Evolutionary conservation across 2,888 invertebrate species (phyloP).

Genomic region (Drosophila paranaensis): DNA sequence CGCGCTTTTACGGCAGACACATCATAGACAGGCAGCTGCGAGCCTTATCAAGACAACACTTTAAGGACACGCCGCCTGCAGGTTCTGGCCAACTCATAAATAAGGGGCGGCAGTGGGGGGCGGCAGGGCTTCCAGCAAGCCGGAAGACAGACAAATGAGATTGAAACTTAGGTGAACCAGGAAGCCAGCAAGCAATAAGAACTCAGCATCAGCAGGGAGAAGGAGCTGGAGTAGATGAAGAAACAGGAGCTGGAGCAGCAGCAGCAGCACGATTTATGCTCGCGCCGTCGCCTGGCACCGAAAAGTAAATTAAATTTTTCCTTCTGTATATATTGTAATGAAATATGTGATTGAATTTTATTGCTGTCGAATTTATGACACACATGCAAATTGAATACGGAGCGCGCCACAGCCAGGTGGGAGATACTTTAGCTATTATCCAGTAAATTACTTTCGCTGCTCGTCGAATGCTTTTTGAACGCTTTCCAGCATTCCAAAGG

Average conservation of each 20-base stretch:
- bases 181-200: conserved; percentile 46
- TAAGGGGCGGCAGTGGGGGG: conserved; percentile 15
- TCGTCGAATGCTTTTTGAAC: not conserved
- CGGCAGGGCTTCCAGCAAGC: not conserved
- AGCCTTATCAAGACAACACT: conserved; percentile 48
- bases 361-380: conserved; percentile 59
- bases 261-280: conserved; percentile 58
- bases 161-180: conserved; percentile 46
- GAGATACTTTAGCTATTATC: conserved; percentile 27
- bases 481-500: not conserved
- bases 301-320: conserved; percentile 74
- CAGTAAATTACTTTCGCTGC: conserved; percentile 12
- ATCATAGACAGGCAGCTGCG: conserved; percentile 36
- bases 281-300: conserved; percentile 55
- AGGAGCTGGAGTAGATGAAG: not conserved
- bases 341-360: conserved; percentile 66
- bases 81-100: conserved; percentile 36
- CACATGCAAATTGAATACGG: conserved; percentile 55
- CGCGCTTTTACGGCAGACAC: conserved; percentile 25
- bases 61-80: conserved; percentile 14
- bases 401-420: not conserved
- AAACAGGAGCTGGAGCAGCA: not conserved
- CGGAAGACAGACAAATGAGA: conserved; percentile 26
- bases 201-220: conserved; percentile 24
- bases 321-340: conserved; percentile 62